These are phyloP conservation scores for Drosophila quinaria DNA, from an alignment of 2,888 invertebrate genomes.

Conservation along the genomic window DNA sequence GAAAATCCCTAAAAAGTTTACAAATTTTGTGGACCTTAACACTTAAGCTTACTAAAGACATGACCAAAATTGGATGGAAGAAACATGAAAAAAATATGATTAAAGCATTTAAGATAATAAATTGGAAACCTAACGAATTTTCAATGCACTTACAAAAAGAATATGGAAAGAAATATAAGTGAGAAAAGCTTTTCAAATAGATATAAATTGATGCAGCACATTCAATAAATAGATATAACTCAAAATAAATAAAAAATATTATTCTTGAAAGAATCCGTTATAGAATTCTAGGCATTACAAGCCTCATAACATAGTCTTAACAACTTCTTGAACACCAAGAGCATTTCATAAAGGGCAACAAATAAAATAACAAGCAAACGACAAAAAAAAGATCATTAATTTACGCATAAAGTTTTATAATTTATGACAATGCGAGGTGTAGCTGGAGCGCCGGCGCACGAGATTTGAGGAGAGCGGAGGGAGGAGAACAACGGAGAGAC, in stretches of 20 bases:
- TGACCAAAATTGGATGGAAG: conserved; percentile 49
- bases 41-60: conserved; percentile 74
- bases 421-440: conserved; percentile 83
- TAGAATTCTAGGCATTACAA: background rate
- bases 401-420: conserved; percentile 85
- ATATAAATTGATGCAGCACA: background rate
- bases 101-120: conserved; percentile 9
- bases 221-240: too few species aligned
- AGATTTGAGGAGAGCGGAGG: conserved; percentile 10
- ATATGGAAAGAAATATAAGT: background rate
- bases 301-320: background rate
- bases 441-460: conserved; percentile 77
- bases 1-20: conserved; percentile 33
- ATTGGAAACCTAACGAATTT: conserved; percentile 35
- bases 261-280: background rate
- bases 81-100: conserved; percentile 38
- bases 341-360: conserved; percentile 42
- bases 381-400: conserved; percentile 80
- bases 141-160: conserved; percentile 16
- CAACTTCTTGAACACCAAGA: conserved; percentile 14
- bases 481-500: background rate
- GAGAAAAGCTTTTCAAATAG: background rate
- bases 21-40: conserved; percentile 75
- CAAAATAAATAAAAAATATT: background rate
- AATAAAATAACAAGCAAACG: conserved; percentile 37